Conservation (phyloP, 92 coral and sea anemone genomes). For the Virgularia gustaviana region DNA sequence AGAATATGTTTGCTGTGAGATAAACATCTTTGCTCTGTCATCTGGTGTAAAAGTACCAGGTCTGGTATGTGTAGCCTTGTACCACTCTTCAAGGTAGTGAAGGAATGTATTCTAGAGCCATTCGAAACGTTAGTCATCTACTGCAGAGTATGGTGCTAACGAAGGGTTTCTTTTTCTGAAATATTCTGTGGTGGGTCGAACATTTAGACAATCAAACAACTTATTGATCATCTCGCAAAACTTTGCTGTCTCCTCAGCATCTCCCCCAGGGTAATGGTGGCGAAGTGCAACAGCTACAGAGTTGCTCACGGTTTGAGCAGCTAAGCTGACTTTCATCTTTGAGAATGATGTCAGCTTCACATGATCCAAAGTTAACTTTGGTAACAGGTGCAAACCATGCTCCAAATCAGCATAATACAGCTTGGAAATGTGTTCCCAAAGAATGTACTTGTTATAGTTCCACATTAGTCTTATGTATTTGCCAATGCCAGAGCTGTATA, state of each 20-base stretch:
- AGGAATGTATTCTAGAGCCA: conserved; percentile 29
- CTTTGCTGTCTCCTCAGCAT: conserved; percentile 39
- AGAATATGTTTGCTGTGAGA: conserved; percentile 56
- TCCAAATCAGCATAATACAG: conserved; percentile 39
- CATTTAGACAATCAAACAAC: conserved; percentile 42
- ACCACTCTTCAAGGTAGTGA: conserved; percentile 54
- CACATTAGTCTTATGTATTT: conserved; percentile 49
- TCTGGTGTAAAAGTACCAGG: conserved; percentile 51
- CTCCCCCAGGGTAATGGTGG: conserved; percentile 19
- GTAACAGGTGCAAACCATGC: conserved; percentile 50
- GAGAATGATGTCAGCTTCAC: conserved; percentile 35
- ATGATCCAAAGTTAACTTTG: conserved; percentile 46
- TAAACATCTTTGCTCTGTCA: conserved; percentile 49
- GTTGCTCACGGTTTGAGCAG: conserved; percentile 46
- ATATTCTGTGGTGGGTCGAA: conserved; percentile 43
- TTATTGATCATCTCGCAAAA: conserved; percentile 41
- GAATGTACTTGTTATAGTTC: conserved; percentile 35
- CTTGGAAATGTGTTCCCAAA: conserved; percentile 46
- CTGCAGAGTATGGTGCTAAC: conserved; percentile 37
- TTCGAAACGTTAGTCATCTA: conserved; percentile 42
- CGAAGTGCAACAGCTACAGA: conserved; percentile 41
- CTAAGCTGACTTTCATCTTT: conserved; percentile 38
- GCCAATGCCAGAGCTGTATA: conserved; percentile 49
- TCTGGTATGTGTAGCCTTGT: conserved; percentile 48
- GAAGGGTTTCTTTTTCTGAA: conserved; percentile 38